Base-by-base conservation (phyloP, 2,888 invertebrate genomes). In the Eupithecia dodoneata region DNA sequence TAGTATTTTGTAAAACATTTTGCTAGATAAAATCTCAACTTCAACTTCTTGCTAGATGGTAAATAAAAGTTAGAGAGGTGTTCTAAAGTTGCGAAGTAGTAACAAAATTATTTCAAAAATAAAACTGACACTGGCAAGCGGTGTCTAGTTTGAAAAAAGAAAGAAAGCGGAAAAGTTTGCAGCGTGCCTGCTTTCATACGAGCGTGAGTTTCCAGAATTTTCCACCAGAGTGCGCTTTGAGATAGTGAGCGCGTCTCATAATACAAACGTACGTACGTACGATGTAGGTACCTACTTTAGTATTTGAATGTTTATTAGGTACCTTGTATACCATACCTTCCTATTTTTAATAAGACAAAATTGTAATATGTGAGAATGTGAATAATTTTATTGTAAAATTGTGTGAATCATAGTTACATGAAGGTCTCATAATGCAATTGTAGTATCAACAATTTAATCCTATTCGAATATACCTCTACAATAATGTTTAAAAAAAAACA, bases 181-280 rank as follows among this genome's bases (percentile, higher is more conserved):
- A 85, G 85, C 84, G 85, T 84, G 87, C 86, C 52, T 71, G 86
- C 85, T 87, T 63, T 63, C 30, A 87, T 86, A 88, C 87, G 82
- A 83, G 89, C 87, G 84, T 84, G 90, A 91, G 92, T 91, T 93
- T 89, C 87, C 85, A 87, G 89, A 89, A 90, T 91, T 92, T 93
- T 91, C 91, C 92, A 84, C 81, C n/a, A 87, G 91, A 91, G 87
- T 88, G 91, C 88, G 87, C 85, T 82, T 81, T 83, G 80, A 87
- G 86, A 84, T 85, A 84, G 86, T 81, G 83, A 84, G 82, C 84
- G 84, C 85, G 85, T 82, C 83, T 83, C 82, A 72, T 76, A 73
- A 74, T 73, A 75, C 73, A 71, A 73, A 49, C 73, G 49, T 71
- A 71, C 67, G 41, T 72, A 52, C 47, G 67, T 44, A 72, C 45